These are phyloP conservation scores for Chaunax sp. DNA, from an alignment of 2,797 vertebrate species.

Conservation along the genomic window DNA sequence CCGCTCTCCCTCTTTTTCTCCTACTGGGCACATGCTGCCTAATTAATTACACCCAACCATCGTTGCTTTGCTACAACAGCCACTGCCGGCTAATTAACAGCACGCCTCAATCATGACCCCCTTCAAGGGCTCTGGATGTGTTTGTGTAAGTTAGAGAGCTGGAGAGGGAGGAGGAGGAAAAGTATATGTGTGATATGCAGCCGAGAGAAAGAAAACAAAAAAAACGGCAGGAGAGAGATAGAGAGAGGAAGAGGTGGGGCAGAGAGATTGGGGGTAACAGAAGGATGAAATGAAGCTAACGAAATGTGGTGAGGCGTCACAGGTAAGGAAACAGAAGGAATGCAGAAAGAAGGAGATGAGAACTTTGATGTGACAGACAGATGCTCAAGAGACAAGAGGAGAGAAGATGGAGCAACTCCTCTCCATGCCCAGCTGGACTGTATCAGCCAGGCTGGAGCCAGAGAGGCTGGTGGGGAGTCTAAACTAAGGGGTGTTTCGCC, in stretches of 20 bases:
- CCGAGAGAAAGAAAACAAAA: constrained; percentile 18
- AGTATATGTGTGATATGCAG: constrained; percentile 32
- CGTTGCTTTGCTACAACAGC: constrained; percentile 74
- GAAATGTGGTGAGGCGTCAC: constrained; percentile 15
- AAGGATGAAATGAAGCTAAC: constrained; percentile 23
- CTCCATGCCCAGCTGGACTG: constrained; percentile 79
- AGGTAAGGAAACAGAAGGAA: constrained; percentile 24
- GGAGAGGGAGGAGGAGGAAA: constrained; percentile 28
- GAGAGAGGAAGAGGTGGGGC: constrained; percentile 4
- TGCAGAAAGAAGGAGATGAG: constrained; percentile 36
- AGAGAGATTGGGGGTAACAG: constrained; percentile 10
- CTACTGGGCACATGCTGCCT: constrained; percentile 76
- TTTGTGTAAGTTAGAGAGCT: constrained; percentile 45
- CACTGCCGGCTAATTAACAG: constrained; percentile 80
- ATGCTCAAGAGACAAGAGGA: constrained; percentile 44
- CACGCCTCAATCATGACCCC: constrained; percentile 77
- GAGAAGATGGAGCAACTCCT: constrained; percentile 36
- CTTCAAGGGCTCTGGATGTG: constrained; percentile 72
- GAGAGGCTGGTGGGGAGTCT: constrained; percentile 62
- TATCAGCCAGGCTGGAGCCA: constrained; percentile 80
- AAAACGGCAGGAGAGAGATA: constrained; percentile 14
- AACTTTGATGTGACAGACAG: constrained; percentile 61
- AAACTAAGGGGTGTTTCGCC: constrained; percentile 56
- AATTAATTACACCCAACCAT: constrained; percentile 82
- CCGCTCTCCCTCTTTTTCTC: constrained; percentile 67